Conservation (phyloP, 2,888 invertebrate species). For the Harpalus rubripes region DNA sequence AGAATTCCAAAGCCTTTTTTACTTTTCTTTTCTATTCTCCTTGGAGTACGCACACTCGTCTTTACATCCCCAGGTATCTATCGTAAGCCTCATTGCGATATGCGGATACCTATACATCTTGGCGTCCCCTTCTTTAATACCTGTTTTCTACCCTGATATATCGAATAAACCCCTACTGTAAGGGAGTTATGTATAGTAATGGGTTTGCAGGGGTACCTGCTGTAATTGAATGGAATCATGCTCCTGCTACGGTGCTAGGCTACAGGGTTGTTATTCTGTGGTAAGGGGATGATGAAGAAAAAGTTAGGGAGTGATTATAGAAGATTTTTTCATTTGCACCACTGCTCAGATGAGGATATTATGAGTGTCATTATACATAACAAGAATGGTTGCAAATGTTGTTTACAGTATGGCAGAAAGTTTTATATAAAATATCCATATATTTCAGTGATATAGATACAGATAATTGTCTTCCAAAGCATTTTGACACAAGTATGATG, state of each 20-base stretch:
- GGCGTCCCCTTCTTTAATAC: constrained; percentile 64
- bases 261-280: neutral
- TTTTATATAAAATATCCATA: too few species aligned
- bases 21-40: neutral
- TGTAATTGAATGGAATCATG: constrained; percentile 67
- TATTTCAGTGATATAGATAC: too few species aligned
- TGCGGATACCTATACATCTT: constrained; percentile 66
- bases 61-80: constrained; percentile 15
- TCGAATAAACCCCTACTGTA: constrained; percentile 66
- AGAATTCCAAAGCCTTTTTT: neutral
- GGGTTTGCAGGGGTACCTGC: constrained; percentile 62
- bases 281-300: neutral
- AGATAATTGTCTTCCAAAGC: too few species aligned
- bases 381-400: neutral
- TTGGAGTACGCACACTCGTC: neutral
- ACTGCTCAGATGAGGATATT: neutral
- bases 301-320: neutral
- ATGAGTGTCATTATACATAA: neutral
- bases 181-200: constrained; percentile 67
- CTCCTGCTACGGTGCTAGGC: constrained; percentile 31
- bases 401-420: too few species aligned
- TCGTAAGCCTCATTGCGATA: constrained; percentile 58
- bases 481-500: too few species aligned
- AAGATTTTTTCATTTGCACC: constrained; percentile 26
- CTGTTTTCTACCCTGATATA: constrained; percentile 67